Percentiles rank a stretch among this genome's conserved stretches.
Conservation (phyloP, 64 coral and sea anemone genomes). For the Stylophora pistillata region DNA sequence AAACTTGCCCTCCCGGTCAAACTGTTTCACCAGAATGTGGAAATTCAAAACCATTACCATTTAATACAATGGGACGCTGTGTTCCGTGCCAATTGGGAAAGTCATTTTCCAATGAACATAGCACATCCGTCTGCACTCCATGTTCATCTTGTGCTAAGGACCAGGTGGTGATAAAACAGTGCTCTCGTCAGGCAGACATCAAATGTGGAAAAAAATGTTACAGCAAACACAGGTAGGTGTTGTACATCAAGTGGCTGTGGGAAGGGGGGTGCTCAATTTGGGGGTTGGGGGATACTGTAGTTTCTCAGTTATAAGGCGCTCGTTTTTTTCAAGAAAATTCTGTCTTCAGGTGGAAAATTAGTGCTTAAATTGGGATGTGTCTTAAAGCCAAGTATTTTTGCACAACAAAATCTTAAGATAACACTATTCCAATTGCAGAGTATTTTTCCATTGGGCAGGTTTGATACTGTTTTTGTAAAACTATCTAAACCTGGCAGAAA, state of each 20-base stretch:
- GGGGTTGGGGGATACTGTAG: no score
- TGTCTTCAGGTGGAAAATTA: no score
- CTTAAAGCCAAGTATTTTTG: no score
- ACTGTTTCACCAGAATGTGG: neutral
- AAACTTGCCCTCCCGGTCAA: neutral
- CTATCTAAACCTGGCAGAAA: no score
- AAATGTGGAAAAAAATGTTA: neutral
- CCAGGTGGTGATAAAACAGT: neutral
- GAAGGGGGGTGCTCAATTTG: no score
- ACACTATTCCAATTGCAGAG: no score
- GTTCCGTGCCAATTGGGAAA: neutral
- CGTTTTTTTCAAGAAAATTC: no score
- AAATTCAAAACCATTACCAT: neutral
- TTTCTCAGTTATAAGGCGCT: no score
- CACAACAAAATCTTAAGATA: neutral
- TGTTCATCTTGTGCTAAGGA: neutral
- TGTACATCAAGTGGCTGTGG: neutral
- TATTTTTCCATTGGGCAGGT: no score
- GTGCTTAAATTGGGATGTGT: no score
- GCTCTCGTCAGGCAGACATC: neutral
- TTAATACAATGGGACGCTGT: neutral
- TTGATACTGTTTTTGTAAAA: no score
- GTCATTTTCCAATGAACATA: neutral
- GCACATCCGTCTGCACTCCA: neutral
- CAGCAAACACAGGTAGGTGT: conserved; percentile 10